Percentiles rank a stretch among this genome's conserved stretches.
Evolutionary conservation across 2,888 invertebrate genomes (phyloP).

Genomic region (Meiosimyza decipiens): DNA sequence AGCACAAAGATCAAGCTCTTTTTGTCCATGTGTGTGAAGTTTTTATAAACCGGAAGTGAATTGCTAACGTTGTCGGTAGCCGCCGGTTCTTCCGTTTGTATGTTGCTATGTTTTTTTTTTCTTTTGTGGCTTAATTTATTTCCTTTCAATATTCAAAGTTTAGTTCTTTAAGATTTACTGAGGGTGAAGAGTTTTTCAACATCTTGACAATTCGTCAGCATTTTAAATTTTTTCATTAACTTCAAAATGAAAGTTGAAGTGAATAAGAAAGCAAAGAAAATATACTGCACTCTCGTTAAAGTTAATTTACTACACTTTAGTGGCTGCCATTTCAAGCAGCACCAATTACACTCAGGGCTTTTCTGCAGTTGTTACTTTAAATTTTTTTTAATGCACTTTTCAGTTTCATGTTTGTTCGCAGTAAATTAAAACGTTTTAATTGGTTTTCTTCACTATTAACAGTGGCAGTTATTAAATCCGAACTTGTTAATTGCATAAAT

Average conservation of each 20-base stretch:
- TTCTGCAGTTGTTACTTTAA: too few relatives aligned
- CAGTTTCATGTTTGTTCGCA: slow-evolving; percentile 1
- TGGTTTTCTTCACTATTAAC: slow-evolving; percentile 1
- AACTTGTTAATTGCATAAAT: neutral
- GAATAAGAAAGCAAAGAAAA: too few relatives aligned
- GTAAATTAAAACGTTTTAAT: slow-evolving; percentile 1
- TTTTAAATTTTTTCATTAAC: too few relatives aligned
- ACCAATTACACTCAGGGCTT: neutral
- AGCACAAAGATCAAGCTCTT: neutral
- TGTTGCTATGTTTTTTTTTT: too few relatives aligned
- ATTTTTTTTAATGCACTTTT: neutral
- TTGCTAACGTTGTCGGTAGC: slow-evolving; percentile 19
- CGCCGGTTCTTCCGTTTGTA: slow-evolving; percentile 13
- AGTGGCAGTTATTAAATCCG: slow-evolving; percentile 15
- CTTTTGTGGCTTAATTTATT: too few relatives aligned
- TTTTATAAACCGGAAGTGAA: slow-evolving; percentile 30
- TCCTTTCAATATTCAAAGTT: too few relatives aligned
- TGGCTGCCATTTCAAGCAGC: neutral
- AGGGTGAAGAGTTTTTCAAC: too few relatives aligned
- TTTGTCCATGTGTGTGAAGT: slow-evolving; percentile 8
- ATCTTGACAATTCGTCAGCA: too few relatives aligned
- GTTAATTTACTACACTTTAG: too few relatives aligned
- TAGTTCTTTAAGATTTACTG: too few relatives aligned
- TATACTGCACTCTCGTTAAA: too few relatives aligned
- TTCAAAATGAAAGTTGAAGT: too few relatives aligned